Base-by-base conservation (phyloP, 2,888 invertebrate genomes). In the Chloroclystis v-ata region DNA sequence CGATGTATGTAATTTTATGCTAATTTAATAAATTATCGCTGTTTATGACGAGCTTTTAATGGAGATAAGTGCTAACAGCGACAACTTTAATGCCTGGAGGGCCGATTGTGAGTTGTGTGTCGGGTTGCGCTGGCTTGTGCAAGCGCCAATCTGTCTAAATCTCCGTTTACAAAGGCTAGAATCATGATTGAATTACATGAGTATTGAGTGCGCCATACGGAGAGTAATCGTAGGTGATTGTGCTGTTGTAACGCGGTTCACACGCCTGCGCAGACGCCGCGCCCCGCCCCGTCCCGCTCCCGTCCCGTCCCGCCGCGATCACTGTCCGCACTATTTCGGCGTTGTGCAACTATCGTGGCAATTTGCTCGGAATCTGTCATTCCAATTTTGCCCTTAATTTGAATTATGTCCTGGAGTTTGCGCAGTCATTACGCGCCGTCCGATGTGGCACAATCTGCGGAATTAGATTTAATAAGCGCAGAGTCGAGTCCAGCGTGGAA, bases 151-250 rank as follows among this genome's bases (percentile, higher is more conserved):
- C 56, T 55, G 63, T 59, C 47, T 43, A 47, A 49, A 52, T 44
- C 50, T 52, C 32, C 40, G 43, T 40, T 49, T 39, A 43, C 57
- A 49, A 54, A 53, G 47, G 66, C 51, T 53, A 49, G 54, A 61
- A 57, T 61, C 65, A 68, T 68, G 65, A 67, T 65, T 68, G 61
- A 59, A 65, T 63, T 58, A 68, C 64, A 68, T 67, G 61, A 62
- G 60, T 64, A 50, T n/a, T n/a, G n/a, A n/a, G n/a, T n/a, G n/a
- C 56, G 59, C 65, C 70, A 60, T 69, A 67, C 64, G 53, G 57
- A 63, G 69, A 61, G 63, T 70, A 68, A 70, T 67, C 63, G 53
- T 66, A 61, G 61, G 59, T 57, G 65, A 59, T 60, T 57, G 61
- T 61, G 55, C 56, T 52, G 57, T 56, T 53, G 55, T 54, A 57